These are phyloP conservation scores for Chlamydotis undulata DNA, from an alignment of 2,113 vertebrate genomes.

Conservation along the genomic window DNA sequence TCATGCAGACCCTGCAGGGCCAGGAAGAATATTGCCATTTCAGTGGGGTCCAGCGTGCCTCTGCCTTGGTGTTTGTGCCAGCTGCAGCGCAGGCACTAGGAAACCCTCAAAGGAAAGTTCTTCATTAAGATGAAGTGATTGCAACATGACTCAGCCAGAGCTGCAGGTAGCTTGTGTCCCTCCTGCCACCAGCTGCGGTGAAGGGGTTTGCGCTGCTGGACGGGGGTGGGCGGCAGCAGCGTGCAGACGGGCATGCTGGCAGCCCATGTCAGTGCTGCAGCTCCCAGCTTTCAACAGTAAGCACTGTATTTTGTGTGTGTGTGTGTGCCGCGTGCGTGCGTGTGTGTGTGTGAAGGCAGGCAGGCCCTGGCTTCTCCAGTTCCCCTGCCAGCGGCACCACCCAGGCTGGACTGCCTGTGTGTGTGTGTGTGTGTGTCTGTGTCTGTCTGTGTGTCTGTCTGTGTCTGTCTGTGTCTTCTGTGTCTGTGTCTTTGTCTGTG, in stretches of 20 bases:
- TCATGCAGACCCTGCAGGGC: neutral
- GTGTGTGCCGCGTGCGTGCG: too few relatives aligned
- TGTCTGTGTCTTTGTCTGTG: too few relatives aligned
- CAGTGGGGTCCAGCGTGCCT: rapidly evolving
- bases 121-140: neutral
- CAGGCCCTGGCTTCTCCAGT: neutral
- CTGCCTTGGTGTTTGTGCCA: neutral
- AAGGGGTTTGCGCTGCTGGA: neutral
- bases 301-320: too few relatives aligned
- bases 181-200: neutral
- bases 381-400: neutral
- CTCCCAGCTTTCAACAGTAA: neutral
- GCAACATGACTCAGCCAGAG: neutral
- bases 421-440: neutral
- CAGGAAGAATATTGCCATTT: neutral
- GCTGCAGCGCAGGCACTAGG: neutral
- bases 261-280: neutral
- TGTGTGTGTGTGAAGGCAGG: neutral
- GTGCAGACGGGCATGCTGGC: rapidly evolving
- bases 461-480: too few relatives aligned
- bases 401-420: rapidly evolving
- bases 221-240: too few relatives aligned
- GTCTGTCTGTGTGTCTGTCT: too few relatives aligned
- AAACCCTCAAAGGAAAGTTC: neutral
- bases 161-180: neutral